Conservation (phyloP, 2,888 invertebrate species). For the Miltochrista miniata region DNA sequence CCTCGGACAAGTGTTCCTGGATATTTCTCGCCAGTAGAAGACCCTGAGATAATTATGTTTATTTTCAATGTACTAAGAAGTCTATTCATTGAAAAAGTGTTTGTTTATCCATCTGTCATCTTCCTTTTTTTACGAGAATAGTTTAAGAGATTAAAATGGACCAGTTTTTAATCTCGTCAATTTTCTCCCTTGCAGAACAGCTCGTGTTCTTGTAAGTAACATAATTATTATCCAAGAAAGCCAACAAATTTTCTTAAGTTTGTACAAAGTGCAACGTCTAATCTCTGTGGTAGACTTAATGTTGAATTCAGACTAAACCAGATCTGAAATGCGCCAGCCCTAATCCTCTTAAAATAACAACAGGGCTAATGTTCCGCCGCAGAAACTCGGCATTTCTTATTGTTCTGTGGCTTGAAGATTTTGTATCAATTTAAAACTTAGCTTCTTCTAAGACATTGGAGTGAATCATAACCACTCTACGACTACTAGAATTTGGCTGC, state of each 20-base stretch:
- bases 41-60: too few species aligned
- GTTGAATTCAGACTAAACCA: constrained; percentile 72
- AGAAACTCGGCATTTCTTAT: constrained; percentile 61
- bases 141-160: too few species aligned
- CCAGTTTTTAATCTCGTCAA: too few species aligned
- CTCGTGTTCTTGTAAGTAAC: not conserved
- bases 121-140: too few species aligned
- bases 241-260: constrained; percentile 5
- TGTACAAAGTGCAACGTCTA: constrained; percentile 57
- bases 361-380: constrained; percentile 64
- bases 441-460: not conserved
- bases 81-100: too few species aligned
- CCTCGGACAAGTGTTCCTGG: too few species aligned
- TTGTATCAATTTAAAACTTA: constrained; percentile 58
- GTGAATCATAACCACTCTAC: too few species aligned
- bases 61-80: too few species aligned
- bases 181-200: too few species aligned
- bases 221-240: constrained; percentile 9
- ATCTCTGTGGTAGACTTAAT: constrained; percentile 72
- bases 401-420: constrained; percentile 62
- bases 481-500: too few species aligned
- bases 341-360: constrained; percentile 82
- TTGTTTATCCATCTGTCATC: too few species aligned
- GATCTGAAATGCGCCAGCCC: constrained; percentile 77
- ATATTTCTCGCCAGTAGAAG: too few species aligned